A percentile compares a stretch with the other conserved stretches of the same genome.
Evolutionary conservation across 2,797 vertebrate genomes (phyloP).

Genomic region (Lerista edwardsae): DNA sequence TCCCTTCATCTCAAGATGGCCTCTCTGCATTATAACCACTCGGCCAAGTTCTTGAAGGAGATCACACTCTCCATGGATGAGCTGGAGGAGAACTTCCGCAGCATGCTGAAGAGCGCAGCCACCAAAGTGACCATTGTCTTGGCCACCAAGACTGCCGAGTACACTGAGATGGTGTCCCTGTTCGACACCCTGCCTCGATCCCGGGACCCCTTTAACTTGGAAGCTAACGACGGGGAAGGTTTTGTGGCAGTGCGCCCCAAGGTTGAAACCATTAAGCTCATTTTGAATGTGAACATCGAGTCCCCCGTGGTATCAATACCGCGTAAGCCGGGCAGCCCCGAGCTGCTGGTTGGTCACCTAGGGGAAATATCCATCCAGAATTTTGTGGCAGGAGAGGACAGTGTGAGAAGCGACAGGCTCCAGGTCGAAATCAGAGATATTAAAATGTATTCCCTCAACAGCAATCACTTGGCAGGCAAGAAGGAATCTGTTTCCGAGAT

Average conservation of each 20-base stretch:
- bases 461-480: constrained; percentile 80
- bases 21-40: constrained; percentile 97
- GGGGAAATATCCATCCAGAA: constrained; percentile 96
- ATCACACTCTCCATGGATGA: constrained; percentile 94
- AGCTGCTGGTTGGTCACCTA: constrained; percentile 92
- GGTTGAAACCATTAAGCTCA: constrained; percentile 87
- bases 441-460: constrained; percentile 93
- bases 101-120: constrained; percentile 93
- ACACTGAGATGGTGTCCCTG: constrained; percentile 95
- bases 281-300: constrained; percentile 92
- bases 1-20: constrained; percentile 92
- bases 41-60: constrained; percentile 94
- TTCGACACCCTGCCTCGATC: constrained; percentile 87
- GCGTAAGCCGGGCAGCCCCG: constrained; percentile 91
- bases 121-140: constrained; percentile 93
- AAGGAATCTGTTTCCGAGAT: constrained; percentile 66
- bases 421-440: constrained; percentile 96
- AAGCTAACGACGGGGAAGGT: constrained; percentile 78
- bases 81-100: constrained; percentile 93
- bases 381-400: constrained; percentile 86
- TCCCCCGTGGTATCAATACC: constrained; percentile 95
- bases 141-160: constrained; percentile 94
- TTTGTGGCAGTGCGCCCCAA: constrained; percentile 61
- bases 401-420: constrained; percentile 83
- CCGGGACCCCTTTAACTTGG: constrained; percentile 74